These are phyloP conservation scores for Gibbula magus DNA, from an alignment of 2,888 invertebrate species.

Conservation along the genomic window DNA sequence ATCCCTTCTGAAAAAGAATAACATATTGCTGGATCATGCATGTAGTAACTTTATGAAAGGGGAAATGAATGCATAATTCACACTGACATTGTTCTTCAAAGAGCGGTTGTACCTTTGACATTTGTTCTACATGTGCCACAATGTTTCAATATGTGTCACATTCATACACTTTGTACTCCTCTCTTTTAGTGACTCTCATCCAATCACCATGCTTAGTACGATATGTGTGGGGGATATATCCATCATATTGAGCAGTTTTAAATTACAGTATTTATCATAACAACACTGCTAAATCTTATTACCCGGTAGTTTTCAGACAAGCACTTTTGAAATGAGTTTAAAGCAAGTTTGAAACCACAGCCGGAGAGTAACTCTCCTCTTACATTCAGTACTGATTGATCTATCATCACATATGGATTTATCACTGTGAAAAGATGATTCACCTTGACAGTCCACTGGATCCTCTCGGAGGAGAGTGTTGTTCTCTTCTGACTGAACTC, in stretches of 20 bases:
- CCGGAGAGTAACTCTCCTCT: not conserved
- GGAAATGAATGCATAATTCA: not conserved
- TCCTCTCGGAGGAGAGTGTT: constrained; percentile 37
- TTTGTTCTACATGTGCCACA: not conserved
- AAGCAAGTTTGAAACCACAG: not conserved
- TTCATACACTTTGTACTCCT: not conserved
- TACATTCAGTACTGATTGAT: not conserved
- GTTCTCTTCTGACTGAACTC: constrained; percentile 66
- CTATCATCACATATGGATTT: not conserved
- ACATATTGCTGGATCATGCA: not conserved
- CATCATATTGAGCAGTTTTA: not conserved
- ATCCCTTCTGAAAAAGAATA: no score
- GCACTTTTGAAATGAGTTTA: no score
- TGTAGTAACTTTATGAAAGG: not conserved
- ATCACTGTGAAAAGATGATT: not conserved
- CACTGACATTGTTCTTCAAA: not conserved
- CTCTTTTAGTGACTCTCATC: not conserved
- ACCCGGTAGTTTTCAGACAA: no score
- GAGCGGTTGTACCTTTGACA: not conserved
- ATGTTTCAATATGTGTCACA: not conserved
- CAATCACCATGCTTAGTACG: not conserved
- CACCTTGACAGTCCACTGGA: constrained; percentile 42
- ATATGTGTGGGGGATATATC: not conserved
- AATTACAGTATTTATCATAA: not conserved
- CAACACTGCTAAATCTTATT: no score